A percentile compares a stretch with the other conserved stretches of the same genome.
These are phyloP conservation scores for Cynoglossus semilaevis DNA, from an alignment of 2,113 vertebrate genomes.

Conservation along the genomic window DNA sequence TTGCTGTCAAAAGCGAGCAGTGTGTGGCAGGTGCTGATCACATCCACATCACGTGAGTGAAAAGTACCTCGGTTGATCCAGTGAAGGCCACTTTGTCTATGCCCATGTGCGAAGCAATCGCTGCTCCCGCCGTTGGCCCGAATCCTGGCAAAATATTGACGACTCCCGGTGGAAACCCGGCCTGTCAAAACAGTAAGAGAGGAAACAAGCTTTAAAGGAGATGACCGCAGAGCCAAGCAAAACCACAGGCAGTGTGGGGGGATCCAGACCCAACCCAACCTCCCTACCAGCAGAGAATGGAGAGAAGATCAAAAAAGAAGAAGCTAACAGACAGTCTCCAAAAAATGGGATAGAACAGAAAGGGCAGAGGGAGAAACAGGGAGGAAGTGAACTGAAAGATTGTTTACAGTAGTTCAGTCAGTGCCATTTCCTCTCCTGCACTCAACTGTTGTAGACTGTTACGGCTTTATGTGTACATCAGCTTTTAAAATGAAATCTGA, in stretches of 20 bases:
- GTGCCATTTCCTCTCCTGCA: background rate
- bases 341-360: slow-evolving; percentile 49
- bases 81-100: slow-evolving; percentile 99
- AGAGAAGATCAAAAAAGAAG: slow-evolving; percentile 68
- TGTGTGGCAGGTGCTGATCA: slow-evolving; percentile 29
- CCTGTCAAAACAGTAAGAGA: slow-evolving; percentile 87
- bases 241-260: slow-evolving; percentile 66
- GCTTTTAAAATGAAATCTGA: too few species aligned
- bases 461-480: too few species aligned
- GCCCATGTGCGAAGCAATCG: slow-evolving; percentile 91
- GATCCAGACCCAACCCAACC: slow-evolving; percentile 71
- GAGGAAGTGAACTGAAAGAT: slow-evolving; percentile 33
- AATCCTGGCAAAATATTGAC: slow-evolving; percentile 99
- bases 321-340: slow-evolving; percentile 63
- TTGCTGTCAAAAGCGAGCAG: slow-evolving; percentile 32
- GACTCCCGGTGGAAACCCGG: slow-evolving; percentile 97
- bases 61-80: slow-evolving; percentile 92
- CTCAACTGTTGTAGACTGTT: too few species aligned
- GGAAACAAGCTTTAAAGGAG: slow-evolving; percentile 75
- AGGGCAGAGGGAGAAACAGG: slow-evolving; percentile 27
- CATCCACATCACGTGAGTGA: slow-evolving; percentile 8
- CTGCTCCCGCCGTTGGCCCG: slow-evolving; percentile 92
- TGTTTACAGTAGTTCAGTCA: too few species aligned
- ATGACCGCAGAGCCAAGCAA: slow-evolving; percentile 71
- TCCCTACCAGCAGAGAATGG: slow-evolving; percentile 60